Percentiles rank a stretch among this genome's conserved stretches.
phyloP scores from a whole-genome alignment of 2,888 invertebrate species.

The Prosapia bicincta region DNA sequence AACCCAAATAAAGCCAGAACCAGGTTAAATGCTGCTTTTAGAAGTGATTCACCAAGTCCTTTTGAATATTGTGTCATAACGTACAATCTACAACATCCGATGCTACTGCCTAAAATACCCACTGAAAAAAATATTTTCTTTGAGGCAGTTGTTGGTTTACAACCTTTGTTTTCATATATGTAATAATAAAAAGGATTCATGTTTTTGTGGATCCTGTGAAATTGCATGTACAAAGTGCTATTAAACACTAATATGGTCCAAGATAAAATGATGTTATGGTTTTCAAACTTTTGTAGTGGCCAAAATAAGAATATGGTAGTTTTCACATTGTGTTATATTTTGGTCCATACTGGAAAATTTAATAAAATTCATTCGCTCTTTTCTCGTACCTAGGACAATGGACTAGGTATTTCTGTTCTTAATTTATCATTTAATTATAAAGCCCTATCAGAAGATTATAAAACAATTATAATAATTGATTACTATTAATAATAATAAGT shows the following conservation, averaged over 20 bases:
- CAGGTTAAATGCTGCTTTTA: background rate
- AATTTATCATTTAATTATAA: too few relatives aligned
- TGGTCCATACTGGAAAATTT: background rate
- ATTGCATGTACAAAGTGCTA: background rate
- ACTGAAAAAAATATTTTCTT: background rate
- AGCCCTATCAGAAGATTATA: too few relatives aligned
- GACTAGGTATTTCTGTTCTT: too few relatives aligned
- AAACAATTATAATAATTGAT: too few relatives aligned
- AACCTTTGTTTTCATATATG: background rate
- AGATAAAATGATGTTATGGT: background rate
- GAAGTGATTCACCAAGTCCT: too few relatives aligned
- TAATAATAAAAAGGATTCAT: background rate
- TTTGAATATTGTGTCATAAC: too few relatives aligned
- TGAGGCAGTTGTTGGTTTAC: background rate
- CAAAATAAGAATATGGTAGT: slow-evolving; percentile 1
- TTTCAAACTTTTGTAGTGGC: background rate
- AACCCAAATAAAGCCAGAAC: background rate
- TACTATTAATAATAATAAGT: too few relatives aligned
- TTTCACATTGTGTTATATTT: background rate
- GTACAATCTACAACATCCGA: too few relatives aligned
- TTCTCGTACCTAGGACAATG: slow-evolving; percentile 3
- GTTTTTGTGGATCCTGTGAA: background rate
- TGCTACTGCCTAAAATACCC: too few relatives aligned
- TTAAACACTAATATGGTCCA: background rate
- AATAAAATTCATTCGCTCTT: background rate